A percentile compares a stretch with the other conserved stretches of the same genome.
These are phyloP conservation scores for Seladonia tumulorum DNA, from an alignment of 2,888 invertebrate species.

Conservation along the genomic window DNA sequence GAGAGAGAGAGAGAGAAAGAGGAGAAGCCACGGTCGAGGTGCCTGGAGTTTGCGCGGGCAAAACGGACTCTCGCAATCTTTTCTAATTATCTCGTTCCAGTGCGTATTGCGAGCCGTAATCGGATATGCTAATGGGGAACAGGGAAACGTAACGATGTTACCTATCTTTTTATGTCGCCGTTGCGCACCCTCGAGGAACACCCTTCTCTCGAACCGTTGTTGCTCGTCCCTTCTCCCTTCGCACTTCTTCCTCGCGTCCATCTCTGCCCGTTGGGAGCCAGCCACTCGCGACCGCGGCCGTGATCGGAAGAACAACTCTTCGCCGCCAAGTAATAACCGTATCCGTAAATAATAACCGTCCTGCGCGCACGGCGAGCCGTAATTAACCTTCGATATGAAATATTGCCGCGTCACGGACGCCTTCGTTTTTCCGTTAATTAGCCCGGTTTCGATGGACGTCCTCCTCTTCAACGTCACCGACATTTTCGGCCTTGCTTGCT, in stretches of 20 bases:
- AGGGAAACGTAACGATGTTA: constrained; percentile 66
- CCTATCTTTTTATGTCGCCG: constrained; percentile 64
- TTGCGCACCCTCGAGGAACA: constrained; percentile 44
- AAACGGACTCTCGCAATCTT: constrained; percentile 71
- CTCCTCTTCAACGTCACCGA: neutral
- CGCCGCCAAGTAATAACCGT: constrained; percentile 36
- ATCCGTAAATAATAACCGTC: constrained; percentile 41
- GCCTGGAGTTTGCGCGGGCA: constrained; percentile 41
- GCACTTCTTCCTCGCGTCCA: neutral
- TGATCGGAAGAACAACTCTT: constrained; percentile 27
- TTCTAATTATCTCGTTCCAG: constrained; percentile 76
- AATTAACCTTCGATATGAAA: constrained; percentile 42
- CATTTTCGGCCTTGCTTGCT: neutral
- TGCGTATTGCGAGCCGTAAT: constrained; percentile 68
- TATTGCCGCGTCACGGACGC: constrained; percentile 9
- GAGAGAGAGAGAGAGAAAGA: neutral
- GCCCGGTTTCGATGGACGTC: neutral
- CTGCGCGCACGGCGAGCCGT: neutral
- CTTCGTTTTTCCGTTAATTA: constrained; percentile 25
- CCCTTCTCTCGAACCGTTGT: neutral
- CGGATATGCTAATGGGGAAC: constrained; percentile 74
- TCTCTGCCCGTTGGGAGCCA: neutral
- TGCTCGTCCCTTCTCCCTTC: neutral
- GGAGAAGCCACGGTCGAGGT: constrained; percentile 30
- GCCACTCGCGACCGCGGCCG: constrained; percentile 6